Conservation (phyloP, 2,888 invertebrate genomes). For the Geophilus truncorum region DNA sequence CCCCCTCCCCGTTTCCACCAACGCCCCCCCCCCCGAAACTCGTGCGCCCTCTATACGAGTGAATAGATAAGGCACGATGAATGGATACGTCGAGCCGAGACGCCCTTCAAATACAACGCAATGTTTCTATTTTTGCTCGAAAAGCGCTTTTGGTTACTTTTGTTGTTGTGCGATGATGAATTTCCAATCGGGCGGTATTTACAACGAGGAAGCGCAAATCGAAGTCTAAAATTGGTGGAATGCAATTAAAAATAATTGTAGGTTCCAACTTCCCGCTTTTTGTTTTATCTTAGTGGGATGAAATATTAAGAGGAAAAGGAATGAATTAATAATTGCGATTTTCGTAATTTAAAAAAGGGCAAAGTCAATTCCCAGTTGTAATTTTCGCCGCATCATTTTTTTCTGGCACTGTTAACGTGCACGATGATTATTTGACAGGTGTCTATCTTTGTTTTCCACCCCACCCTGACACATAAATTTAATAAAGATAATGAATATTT, state of each 20-base stretch:
- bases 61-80: conserved; percentile 10
- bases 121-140: neutral
- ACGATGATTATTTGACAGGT: neutral
- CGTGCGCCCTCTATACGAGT: neutral
- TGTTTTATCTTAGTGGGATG: neutral
- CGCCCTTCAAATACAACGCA: neutral
- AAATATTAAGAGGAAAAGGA: neutral
- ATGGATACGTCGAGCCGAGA: neutral
- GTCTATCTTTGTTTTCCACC: neutral
- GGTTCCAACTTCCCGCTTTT: neutral
- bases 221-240: neutral
- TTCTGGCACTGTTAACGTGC: neutral
- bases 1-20: neutral
- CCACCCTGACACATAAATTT: neutral
- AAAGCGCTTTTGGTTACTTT: neutral
- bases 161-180: too few species aligned
- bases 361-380: neutral
- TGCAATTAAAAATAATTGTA: neutral
- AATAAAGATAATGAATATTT: conserved; percentile 8
- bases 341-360: neutral
- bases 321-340: neutral
- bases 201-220: neutral
- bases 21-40: neutral
- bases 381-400: neutral
- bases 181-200: neutral